A percentile compares a stretch with the other conserved stretches of the same genome.
Conservation (phyloP, 2,888 invertebrate species). For the Mechanitis messenoides region DNA sequence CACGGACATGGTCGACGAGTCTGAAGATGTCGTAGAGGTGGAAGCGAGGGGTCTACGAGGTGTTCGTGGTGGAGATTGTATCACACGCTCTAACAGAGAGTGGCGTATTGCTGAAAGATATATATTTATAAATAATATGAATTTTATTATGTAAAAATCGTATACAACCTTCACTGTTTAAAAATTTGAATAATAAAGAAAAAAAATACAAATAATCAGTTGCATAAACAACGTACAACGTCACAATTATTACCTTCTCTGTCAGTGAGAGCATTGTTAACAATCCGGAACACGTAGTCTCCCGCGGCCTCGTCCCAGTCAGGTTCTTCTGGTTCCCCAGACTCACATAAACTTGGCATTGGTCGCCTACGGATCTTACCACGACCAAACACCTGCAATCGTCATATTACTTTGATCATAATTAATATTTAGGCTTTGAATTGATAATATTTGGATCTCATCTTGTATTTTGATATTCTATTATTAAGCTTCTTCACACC, state of each 20-base stretch:
- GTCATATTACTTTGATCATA: not conserved
- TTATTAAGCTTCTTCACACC: no score
- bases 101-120: slow-evolving; percentile 79
- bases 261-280: slow-evolving; percentile 83
- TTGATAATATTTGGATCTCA: not conserved
- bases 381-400: slow-evolving; percentile 70
- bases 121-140: not conserved
- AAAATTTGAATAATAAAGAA: no score
- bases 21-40: slow-evolving; percentile 81
- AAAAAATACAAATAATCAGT: no score
- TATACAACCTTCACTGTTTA: no score
- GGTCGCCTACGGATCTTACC: slow-evolving; percentile 78
- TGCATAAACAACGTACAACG: no score
- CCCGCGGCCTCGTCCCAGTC: slow-evolving; percentile 77
- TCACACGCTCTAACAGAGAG: slow-evolving; percentile 78
- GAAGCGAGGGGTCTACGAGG: slow-evolving; percentile 77
- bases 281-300: slow-evolving; percentile 94
- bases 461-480: no score
- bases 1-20: slow-evolving; percentile 77
- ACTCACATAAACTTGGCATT: slow-evolving; percentile 80
- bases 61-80: slow-evolving; percentile 68
- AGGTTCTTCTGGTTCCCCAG: slow-evolving; percentile 70
- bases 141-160: no score
- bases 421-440: not conserved
- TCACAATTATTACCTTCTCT: slow-evolving; percentile 75